Conservation (phyloP, 2,113 vertebrate species). For the Scolopax mira region DNA sequence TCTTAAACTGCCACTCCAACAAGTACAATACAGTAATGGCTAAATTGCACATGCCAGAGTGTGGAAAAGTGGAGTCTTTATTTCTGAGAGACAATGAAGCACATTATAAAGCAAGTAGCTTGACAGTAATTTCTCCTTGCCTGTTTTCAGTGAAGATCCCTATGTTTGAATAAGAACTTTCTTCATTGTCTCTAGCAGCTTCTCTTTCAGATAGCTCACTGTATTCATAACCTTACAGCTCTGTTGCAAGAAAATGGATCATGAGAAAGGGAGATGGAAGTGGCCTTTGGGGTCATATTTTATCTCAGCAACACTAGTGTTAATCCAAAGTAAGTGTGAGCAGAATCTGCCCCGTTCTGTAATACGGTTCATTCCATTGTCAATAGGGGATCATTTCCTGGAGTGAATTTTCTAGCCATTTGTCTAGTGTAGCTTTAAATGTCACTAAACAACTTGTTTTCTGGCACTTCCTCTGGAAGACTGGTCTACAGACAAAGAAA, state of each 20-base stretch:
- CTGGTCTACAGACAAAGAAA: neutral
- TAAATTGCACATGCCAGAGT: conserved; percentile 4
- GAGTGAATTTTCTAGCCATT: neutral
- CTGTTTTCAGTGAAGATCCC: conserved; percentile 26
- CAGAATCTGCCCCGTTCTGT: neutral
- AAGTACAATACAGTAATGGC: conserved; percentile 30
- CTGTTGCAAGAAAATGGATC: neutral
- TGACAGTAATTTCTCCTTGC: conserved; percentile 53
- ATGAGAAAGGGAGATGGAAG: neutral
- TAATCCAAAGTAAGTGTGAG: neutral
- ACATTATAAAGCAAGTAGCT: conserved; percentile 36
- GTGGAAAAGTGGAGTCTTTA: conserved; percentile 29
- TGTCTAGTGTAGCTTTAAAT: neutral
- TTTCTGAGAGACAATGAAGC: conserved; percentile 52
- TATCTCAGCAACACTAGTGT: neutral
- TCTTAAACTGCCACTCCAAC: neutral
- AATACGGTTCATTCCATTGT: neutral
- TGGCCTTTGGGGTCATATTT: neutral
- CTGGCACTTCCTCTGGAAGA: neutral
- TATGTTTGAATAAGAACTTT: conserved; percentile 36
- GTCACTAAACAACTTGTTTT: neutral
- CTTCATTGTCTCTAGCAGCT: conserved; percentile 18
- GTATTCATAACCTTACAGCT: neutral
- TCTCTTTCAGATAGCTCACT: neutral
- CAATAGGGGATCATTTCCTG: neutral